These are phyloP conservation scores for Piliocolobus tephrosceles DNA, from an alignment of 2,113 vertebrate genomes.

Conservation along the genomic window DNA sequence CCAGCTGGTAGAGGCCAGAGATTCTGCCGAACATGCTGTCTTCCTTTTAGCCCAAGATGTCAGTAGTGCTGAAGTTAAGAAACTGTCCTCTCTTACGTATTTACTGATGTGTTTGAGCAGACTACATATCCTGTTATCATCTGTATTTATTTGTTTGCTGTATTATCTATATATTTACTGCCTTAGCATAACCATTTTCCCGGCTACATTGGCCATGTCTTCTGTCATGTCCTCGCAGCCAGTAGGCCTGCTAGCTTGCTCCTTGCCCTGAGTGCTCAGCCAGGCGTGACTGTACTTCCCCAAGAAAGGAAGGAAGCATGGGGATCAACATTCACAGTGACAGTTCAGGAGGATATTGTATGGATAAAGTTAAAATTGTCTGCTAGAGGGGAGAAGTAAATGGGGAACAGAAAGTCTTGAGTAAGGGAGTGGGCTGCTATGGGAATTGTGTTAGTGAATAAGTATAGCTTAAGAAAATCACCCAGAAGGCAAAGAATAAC, in stretches of 20 bases:
- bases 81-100: not conserved
- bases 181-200: rapidly evolving
- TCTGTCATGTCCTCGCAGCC: not conserved
- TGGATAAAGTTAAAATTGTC: not conserved
- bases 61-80: too few relatives aligned
- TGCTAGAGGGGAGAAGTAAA: not conserved
- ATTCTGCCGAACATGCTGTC: rapidly evolving
- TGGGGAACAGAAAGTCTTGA: not conserved
- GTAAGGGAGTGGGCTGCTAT: not conserved
- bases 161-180: too few relatives aligned
- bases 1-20: not conserved
- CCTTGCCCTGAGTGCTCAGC: rapidly evolving
- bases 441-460: not conserved
- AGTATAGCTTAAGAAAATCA: not conserved
- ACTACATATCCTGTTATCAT: rapidly evolving
- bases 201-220: rapidly evolving
- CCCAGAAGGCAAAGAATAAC: not conserved
- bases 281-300: not conserved
- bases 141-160: not conserved
- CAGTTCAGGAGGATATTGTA: rapidly evolving
- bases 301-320: not conserved
- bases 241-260: not conserved
- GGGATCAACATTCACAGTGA: not conserved
- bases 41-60: not conserved
- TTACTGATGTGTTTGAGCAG: not conserved